Evolutionary conservation across 2,113 vertebrate species (phyloP).

Genomic region (Ammospiza caudacuta): DNA sequence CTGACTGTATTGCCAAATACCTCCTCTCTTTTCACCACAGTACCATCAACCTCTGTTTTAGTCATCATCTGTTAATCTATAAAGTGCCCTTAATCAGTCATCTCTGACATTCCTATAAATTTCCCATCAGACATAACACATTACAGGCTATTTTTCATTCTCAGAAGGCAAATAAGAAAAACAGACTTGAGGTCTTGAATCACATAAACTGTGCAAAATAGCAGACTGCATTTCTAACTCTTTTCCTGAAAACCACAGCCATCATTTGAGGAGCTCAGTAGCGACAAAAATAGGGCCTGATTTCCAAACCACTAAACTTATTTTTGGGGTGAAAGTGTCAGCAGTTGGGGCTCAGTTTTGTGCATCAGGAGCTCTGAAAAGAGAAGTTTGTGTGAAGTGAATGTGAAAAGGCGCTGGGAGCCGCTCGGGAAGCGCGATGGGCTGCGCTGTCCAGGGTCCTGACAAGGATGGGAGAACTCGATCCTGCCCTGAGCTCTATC

Average conservation of each 20-base stretch:
- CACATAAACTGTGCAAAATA: not conserved
- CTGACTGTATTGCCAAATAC: not conserved
- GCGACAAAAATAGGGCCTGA: not conserved
- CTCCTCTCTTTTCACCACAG: constrained; percentile 12
- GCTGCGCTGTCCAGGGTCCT: not conserved
- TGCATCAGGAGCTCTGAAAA: not conserved
- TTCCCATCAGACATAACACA: constrained; percentile 14
- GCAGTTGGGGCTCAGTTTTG: not conserved
- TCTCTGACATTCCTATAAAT: constrained; percentile 32
- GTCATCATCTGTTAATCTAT: constrained; percentile 25
- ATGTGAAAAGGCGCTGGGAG: rapidly evolving
- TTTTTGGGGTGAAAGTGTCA: not conserved
- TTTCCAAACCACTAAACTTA: not conserved
- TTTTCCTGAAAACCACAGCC: not conserved
- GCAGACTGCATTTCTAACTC: not conserved
- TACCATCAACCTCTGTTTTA: not conserved
- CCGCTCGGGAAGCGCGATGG: rapidly evolving
- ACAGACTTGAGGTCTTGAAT: not conserved
- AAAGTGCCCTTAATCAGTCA: constrained; percentile 36
- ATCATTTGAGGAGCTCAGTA: not conserved
- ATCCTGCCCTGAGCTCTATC: rapidly evolving
- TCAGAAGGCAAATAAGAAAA: constrained; percentile 36
- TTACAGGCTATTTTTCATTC: constrained; percentile 23
- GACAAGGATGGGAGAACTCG: rapidly evolving
- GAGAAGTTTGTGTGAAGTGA: rapidly evolving